Evolutionary conservation across 2,797 vertebrate species (phyloP).

Genomic region (Capromys pilorides): DNA sequence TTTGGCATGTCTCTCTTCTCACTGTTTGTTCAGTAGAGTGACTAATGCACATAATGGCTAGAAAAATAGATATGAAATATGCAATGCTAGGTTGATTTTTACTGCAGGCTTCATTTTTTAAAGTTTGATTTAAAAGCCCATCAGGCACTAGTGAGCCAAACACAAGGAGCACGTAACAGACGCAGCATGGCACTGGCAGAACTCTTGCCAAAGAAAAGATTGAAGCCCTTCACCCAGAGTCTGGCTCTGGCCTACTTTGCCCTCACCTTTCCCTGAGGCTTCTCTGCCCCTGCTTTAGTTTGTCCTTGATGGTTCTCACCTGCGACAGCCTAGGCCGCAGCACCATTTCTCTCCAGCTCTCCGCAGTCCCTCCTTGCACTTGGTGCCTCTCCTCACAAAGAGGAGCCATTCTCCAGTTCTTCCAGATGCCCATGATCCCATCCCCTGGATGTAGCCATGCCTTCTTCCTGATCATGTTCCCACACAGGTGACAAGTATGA

Average conservation of each 20-base stretch:
- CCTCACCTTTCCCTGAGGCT: background rate
- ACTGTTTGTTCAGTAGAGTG: slow-evolving; percentile 12
- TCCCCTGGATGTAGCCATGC: background rate
- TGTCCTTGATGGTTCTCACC: background rate
- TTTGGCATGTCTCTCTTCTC: slow-evolving; percentile 23
- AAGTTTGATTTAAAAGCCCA: slow-evolving; percentile 64
- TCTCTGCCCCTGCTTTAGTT: background rate
- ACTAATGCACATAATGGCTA: slow-evolving; percentile 45
- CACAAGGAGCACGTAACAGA: slow-evolving; percentile 55
- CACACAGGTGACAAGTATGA: background rate
- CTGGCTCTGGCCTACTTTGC: background rate
- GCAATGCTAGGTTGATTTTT: slow-evolving; percentile 63
- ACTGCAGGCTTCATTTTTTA: slow-evolving; percentile 74
- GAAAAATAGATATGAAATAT: slow-evolving; percentile 22
- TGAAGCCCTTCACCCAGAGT: background rate
- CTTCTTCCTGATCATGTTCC: background rate
- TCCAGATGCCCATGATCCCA: background rate
- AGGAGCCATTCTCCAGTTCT: background rate
- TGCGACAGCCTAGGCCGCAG: background rate
- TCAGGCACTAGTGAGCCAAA: slow-evolving; percentile 61
- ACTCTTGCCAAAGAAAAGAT: slow-evolving; percentile 55
- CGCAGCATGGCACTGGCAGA: background rate
- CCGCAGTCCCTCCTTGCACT: background rate
- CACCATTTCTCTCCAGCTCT: background rate
- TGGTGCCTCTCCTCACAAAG: background rate